phyloP scores from a whole-genome alignment of 2,888 invertebrate species.

The Gryllus longicercus region DNA sequence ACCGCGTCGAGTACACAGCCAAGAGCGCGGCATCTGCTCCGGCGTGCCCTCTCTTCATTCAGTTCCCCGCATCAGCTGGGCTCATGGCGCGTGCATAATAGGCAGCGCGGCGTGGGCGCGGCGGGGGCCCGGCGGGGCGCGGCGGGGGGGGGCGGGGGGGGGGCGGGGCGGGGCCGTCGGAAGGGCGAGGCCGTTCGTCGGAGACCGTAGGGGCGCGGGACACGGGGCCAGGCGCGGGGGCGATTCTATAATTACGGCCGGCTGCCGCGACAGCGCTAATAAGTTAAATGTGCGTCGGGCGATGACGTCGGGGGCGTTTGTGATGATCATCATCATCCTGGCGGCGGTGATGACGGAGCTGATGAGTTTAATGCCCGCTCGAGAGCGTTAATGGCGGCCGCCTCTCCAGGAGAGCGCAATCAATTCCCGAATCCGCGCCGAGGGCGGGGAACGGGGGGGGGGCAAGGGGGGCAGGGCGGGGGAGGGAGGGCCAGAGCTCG shows the following conservation, averaged over 20 bases:
- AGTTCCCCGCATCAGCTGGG: not conserved
- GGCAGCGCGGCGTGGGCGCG: not conserved
- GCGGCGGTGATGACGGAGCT: not conserved
- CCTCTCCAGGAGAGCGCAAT: not conserved
- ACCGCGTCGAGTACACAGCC: too few species aligned
- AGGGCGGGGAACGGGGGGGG: too few species aligned
- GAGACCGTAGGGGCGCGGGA: not conserved
- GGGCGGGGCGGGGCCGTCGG: not conserved
- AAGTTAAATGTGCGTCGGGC: not conserved
- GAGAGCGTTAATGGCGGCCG: not conserved
- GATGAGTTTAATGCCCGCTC: constrained; percentile 1
- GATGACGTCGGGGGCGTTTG: not conserved
- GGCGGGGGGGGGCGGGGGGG: not conserved
- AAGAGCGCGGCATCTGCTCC: too few species aligned
- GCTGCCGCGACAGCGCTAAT: not conserved
- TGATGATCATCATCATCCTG: not conserved
- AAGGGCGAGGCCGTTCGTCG: not conserved
- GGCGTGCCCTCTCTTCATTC: not conserved
- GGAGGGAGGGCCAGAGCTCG: too few species aligned
- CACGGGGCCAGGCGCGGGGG: not conserved
- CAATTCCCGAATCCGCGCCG: not conserved
- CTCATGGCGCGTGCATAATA: constrained; percentile 1
- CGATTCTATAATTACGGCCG: not conserved
- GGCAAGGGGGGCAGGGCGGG: too few species aligned
- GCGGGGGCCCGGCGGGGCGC: not conserved